phyloP scores from a whole-genome alignment of 2,888 invertebrate species.

The Schrankia costaestrigalis region DNA sequence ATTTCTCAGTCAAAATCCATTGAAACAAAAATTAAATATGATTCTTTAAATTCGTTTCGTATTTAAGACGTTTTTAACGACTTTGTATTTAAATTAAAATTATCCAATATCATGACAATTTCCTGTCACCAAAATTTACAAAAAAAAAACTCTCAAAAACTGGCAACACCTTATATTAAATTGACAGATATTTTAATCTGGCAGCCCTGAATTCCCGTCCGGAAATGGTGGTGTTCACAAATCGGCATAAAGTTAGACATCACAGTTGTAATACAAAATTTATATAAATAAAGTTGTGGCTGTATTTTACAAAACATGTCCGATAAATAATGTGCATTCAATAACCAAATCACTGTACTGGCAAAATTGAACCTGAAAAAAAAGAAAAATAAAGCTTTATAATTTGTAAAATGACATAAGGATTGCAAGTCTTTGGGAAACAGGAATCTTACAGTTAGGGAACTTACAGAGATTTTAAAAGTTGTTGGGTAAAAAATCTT shows the following conservation, averaged over 20 bases:
- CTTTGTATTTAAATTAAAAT: no score
- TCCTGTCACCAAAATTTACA: no score
- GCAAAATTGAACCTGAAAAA: slow-evolving; percentile 54
- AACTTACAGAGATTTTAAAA: no score
- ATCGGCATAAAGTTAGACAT: slow-evolving; percentile 24
- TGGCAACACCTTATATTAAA: slow-evolving; percentile 1
- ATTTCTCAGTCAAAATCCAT: no score
- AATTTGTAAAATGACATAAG: no score
- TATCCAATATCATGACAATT: no score
- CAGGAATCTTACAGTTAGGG: no score
- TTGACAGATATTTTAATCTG: slow-evolving; percentile 1
- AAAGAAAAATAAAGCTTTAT: slow-evolving; percentile 4
- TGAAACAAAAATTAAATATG: no score
- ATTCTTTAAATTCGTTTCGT: no score
- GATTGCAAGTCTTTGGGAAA: no score
- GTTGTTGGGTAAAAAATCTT: no score
- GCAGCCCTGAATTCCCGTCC: slow-evolving; percentile 7
- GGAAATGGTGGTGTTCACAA: slow-evolving; percentile 8
- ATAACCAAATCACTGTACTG: slow-evolving; percentile 28
- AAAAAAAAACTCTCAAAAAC: background rate
- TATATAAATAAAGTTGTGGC: slow-evolving; percentile 27
- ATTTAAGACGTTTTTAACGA: no score
- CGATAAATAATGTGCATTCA: slow-evolving; percentile 22
- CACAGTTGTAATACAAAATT: slow-evolving; percentile 40
- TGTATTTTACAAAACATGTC: slow-evolving; percentile 23